A percentile compares a stretch with the other conserved stretches of the same genome.
These are phyloP conservation scores for Andrena bucephala DNA, from an alignment of 2,888 invertebrate species.

Conservation along the genomic window DNA sequence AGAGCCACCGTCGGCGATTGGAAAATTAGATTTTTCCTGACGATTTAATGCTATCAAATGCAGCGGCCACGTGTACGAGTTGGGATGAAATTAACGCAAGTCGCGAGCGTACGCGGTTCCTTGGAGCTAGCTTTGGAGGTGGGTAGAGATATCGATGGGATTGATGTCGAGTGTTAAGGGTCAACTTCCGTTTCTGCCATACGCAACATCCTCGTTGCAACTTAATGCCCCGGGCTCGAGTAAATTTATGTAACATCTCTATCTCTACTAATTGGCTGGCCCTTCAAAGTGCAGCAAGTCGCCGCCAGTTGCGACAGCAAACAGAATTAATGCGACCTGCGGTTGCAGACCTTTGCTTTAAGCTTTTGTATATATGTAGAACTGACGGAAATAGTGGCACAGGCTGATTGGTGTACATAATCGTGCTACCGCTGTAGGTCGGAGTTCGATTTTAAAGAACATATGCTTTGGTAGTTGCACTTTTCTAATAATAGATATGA, in stretches of 20 bases:
- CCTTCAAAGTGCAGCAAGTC: conserved; percentile 40
- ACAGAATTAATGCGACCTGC: conserved; percentile 39
- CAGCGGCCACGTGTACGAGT: not conserved
- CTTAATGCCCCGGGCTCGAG: conserved; percentile 23
- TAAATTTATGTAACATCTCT: conserved; percentile 40
- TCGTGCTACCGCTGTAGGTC: too few species aligned
- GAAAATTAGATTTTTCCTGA: not conserved
- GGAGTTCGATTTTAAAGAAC: not conserved
- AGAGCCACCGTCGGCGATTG: not conserved
- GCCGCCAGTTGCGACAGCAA: conserved; percentile 39
- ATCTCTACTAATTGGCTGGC: conserved; percentile 47
- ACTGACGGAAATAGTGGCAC: not conserved
- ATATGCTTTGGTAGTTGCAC: too few species aligned
- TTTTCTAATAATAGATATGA: too few species aligned
- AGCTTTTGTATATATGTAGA: not conserved
- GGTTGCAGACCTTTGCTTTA: conserved; percentile 31
- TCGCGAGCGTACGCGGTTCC: too few species aligned
- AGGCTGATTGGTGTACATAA: conserved; percentile 1
- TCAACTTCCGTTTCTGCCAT: not conserved
- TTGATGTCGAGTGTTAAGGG: not conserved
- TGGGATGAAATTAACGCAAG: not conserved
- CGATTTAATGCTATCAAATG: not conserved
- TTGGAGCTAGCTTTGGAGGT: not conserved
- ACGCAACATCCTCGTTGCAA: not conserved
- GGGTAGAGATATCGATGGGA: not conserved